Base-by-base conservation (phyloP, 2,888 invertebrate genomes). In the Acanthoscelides obtectus region DNA sequence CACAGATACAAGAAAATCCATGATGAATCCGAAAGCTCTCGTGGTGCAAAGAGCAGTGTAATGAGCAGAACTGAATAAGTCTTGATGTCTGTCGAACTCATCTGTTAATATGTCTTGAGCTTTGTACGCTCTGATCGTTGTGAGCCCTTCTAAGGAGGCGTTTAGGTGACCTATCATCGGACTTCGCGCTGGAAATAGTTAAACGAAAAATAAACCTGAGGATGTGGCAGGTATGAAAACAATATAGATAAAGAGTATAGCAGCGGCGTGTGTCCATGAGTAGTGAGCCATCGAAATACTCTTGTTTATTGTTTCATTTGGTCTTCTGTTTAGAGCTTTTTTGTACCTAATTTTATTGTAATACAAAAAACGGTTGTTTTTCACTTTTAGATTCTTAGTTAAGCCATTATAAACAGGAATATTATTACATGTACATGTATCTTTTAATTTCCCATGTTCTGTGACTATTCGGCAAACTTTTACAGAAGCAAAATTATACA, bases 121-220 rank as follows among this genome's bases (percentile, higher is more conserved):
- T 66, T 80, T 79, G 68, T 79, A 83, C 6, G 84, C 84, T 74
- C 85, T 78, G 22, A 85, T 84, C 22, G 84, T 85, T 25, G 83
- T 80, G n/a, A 85, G 72, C n/a, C 85, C 85, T 75, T 85, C 84
- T n/a, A 85, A 74, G 3, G 84, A 82, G 17, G 85, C 80, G 72
- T 84, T 85, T 12, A 85, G 72, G 69, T 84, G 84, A 20, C 84
- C 85, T 63, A 85, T 75, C 72, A 85, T 79, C 17, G 85, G 85
- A 76, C 84, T 84, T 72, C 84, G 78, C 69, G 83, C 85, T 84
- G 76, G 64, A 73, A 74, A 81, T 80, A n/a, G 65, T 77, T 22
- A 63, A 22, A 65, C 12, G 8, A 63, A 19, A 63, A 12, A 63
- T 12, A 19, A 63, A 63, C 63, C 8, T 12, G 19, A 63, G 63